Percentiles rank a stretch among this genome's conserved stretches.
Conservation (phyloP, 2,113 vertebrate genomes). For the Takifugu flavidus region DNA sequence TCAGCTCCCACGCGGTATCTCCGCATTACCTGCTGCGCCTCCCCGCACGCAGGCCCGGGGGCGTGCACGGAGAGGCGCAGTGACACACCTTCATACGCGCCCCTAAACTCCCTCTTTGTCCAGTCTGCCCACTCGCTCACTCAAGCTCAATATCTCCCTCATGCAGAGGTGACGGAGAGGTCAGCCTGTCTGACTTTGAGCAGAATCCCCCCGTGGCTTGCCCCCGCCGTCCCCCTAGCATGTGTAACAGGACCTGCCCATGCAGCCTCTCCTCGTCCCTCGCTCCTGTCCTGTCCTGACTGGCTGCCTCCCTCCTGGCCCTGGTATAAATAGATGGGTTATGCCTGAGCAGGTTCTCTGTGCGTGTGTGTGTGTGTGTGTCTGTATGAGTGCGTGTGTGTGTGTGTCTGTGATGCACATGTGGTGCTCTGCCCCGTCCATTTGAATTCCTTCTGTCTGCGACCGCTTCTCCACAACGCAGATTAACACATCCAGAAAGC, state of each 20-base stretch:
- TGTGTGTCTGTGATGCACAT: slow-evolving; percentile 44
- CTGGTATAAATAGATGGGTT: slow-evolving; percentile 74
- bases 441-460: slow-evolving; percentile 58
- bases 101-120: slow-evolving; percentile 14
- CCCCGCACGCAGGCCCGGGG: slow-evolving; percentile 1
- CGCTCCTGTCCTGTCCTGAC: slow-evolving; percentile 29
- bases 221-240: slow-evolving; percentile 63
- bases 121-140: slow-evolving; percentile 11
- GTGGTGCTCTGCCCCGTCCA: slow-evolving; percentile 19
- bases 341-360: slow-evolving; percentile 40
- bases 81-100: slow-evolving; percentile 10
- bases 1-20: not conserved
- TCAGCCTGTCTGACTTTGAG: slow-evolving; percentile 88
- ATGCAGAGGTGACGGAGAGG: slow-evolving; percentile 81
- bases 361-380: not conserved
- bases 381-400: slow-evolving; percentile 23
- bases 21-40: slow-evolving; percentile 16
- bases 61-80: slow-evolving; percentile 6
- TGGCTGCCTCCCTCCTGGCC: slow-evolving; percentile 47
- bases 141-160: slow-evolving; percentile 76
- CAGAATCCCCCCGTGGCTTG: slow-evolving; percentile 74
- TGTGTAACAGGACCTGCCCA: slow-evolving; percentile 76
- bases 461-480: slow-evolving; percentile 7
- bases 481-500: not conserved
- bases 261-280: slow-evolving; percentile 38